Conservation (phyloP, 1,140 invertebrate genomes). For the Pantala flavescens region DNA sequence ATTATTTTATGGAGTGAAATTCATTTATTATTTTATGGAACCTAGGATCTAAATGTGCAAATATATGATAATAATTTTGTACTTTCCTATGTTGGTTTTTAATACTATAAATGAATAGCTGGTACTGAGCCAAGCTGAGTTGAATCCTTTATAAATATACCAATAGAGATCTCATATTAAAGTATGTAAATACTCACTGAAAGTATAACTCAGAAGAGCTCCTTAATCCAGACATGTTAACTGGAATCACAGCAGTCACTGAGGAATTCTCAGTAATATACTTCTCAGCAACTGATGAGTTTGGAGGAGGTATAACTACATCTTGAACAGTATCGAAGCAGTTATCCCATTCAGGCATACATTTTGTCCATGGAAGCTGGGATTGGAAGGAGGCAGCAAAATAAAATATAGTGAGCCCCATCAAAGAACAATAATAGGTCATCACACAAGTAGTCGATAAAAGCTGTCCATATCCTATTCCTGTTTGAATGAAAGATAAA, state of each 20-base stretch:
- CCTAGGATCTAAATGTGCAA: background rate
- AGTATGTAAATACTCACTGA: slow-evolving; percentile 35
- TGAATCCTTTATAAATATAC: too few relatives aligned
- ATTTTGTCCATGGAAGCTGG: slow-evolving; percentile 31
- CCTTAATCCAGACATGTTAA: slow-evolving; percentile 24
- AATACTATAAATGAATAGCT: too few relatives aligned
- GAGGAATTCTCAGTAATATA: background rate
- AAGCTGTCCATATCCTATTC: slow-evolving; percentile 36
- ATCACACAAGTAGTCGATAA: slow-evolving; percentile 30
- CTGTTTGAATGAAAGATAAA: slow-evolving; percentile 25
- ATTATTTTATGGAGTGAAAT: background rate
- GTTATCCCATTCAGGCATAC: slow-evolving; percentile 28
- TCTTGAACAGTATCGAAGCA: slow-evolving; percentile 16
- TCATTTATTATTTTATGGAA: background rate
- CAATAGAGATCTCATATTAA: too few relatives aligned
- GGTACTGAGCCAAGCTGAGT: too few relatives aligned
- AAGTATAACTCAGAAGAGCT: slow-evolving; percentile 50
- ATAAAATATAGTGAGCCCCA: slow-evolving; percentile 35
- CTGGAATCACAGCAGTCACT: background rate
- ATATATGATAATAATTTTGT: too few relatives aligned
- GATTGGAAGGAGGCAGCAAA: slow-evolving; percentile 32
- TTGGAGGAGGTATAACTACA: background rate
- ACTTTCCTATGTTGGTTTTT: too few relatives aligned
- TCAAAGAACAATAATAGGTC: slow-evolving; percentile 34
- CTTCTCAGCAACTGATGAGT: background rate